These are phyloP conservation scores for Hartigia nigra DNA, from an alignment of 2,888 invertebrate genomes.

Conservation along the genomic window DNA sequence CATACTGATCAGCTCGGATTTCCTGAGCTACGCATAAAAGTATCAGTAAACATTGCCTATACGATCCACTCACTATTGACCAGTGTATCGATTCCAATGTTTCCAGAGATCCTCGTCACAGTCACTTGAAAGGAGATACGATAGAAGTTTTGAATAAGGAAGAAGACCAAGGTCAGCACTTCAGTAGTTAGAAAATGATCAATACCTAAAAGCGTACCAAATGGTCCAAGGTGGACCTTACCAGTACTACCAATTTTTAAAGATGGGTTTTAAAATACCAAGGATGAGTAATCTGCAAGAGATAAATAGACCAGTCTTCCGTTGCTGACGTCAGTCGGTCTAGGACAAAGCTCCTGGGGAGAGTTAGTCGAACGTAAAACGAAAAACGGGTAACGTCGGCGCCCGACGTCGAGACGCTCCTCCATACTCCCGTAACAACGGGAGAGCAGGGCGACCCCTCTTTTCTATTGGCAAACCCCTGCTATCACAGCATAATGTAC, in stretches of 20 bases:
- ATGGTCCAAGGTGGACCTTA: neutral
- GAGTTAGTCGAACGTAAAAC: neutral
- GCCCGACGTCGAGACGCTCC: slow-evolving; percentile 37
- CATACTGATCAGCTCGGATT: neutral
- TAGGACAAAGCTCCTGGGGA: slow-evolving; percentile 31
- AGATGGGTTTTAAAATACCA: slow-evolving; percentile 23
- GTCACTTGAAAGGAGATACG: neutral
- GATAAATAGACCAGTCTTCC: slow-evolving; percentile 20
- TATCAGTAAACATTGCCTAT: neutral
- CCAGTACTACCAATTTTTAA: neutral
- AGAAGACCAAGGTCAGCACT: neutral
- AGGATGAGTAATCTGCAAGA: slow-evolving; percentile 31
- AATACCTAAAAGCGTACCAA: neutral
- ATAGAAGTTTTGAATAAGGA: neutral
- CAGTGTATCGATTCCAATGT: neutral
- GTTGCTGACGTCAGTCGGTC: slow-evolving; percentile 33
- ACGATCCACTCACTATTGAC: neutral
- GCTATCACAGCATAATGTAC: neutral
- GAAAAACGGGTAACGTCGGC: slow-evolving; percentile 20
- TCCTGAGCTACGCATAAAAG: neutral
- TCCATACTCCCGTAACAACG: neutral
- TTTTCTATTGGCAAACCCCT: neutral
- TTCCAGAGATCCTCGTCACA: neutral
- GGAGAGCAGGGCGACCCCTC: neutral
- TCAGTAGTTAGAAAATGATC: neutral